phyloP scores from a whole-genome alignment of 2,888 invertebrate genomes.

The Glaucopsyche alexis region DNA sequence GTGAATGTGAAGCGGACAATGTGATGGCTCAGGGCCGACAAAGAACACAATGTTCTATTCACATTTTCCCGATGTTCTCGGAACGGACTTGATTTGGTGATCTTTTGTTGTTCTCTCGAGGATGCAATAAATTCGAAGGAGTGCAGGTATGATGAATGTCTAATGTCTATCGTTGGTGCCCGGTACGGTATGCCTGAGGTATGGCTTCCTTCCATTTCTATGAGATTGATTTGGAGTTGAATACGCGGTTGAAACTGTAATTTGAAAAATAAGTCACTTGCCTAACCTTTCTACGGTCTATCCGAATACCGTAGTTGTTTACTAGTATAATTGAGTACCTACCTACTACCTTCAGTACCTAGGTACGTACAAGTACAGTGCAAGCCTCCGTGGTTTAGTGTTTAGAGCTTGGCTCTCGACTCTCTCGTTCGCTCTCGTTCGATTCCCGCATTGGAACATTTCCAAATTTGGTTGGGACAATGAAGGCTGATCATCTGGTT shows the following conservation, averaged over 20 bases:
- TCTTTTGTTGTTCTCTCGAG: slow-evolving; percentile 6
- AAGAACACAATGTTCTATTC: slow-evolving; percentile 16
- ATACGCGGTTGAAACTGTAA: not conserved
- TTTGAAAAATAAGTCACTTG: not conserved
- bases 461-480: no score
- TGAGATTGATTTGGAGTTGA: not conserved
- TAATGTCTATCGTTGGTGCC: not conserved
- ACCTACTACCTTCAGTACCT: no score
- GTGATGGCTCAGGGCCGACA: not conserved
- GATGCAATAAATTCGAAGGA: not conserved
- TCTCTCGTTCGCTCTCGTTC: no score
- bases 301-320: no score
- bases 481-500: no score
- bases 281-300: no score
- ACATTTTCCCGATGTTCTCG: not conserved
- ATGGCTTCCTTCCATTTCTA: not conserved
- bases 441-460: no score
- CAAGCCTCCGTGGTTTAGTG: no score
- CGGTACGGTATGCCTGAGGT: not conserved
- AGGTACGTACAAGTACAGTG: no score
- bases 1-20: not conserved
- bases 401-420: no score
- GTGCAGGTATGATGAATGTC: not conserved
- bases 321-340: no score
- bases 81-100: slow-evolving; percentile 23